Evolutionary conservation across 2,888 invertebrate species (phyloP).

Genomic region (Monopis laevigella): DNA sequence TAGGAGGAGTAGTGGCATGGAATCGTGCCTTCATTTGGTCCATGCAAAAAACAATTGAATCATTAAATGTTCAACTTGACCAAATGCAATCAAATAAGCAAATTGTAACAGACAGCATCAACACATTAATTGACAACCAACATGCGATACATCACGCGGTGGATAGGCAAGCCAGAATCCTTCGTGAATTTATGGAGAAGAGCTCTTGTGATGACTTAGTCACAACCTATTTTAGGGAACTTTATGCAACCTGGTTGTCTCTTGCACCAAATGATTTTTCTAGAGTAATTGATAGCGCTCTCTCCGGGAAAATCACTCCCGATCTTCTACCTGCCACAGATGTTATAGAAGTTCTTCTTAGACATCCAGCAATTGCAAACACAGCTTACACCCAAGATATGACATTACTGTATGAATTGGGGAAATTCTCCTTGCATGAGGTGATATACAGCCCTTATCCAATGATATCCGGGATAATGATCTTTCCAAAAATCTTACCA

Average conservation of each 20-base stretch:
- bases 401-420: slow-evolving; percentile 1
- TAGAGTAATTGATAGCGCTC: not conserved
- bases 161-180: slow-evolving; percentile 6
- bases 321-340: slow-evolving; percentile 1
- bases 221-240: not conserved
- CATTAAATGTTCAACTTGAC: not conserved
- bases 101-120: slow-evolving; percentile 1
- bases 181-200: not conserved
- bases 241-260: slow-evolving; percentile 1
- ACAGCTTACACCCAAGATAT: not conserved
- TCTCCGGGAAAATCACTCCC: slow-evolving; percentile 2
- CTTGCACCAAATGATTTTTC: slow-evolving; percentile 3
- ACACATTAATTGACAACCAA: slow-evolving; percentile 2
- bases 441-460: too few relatives aligned
- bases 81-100: not conserved
- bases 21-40: slow-evolving; percentile 2
- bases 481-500: too few relatives aligned
- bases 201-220: not conserved
- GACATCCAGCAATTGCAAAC: slow-evolving; percentile 1
- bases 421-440: not conserved
- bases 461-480: too few relatives aligned
- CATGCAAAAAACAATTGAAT: not conserved
- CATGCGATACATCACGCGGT: slow-evolving; percentile 5
- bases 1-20: slow-evolving; percentile 4
- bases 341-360: slow-evolving; percentile 1